These are phyloP conservation scores for Oostethus manadensis DNA, from an alignment of 2,113 vertebrate genomes.

Conservation along the genomic window DNA sequence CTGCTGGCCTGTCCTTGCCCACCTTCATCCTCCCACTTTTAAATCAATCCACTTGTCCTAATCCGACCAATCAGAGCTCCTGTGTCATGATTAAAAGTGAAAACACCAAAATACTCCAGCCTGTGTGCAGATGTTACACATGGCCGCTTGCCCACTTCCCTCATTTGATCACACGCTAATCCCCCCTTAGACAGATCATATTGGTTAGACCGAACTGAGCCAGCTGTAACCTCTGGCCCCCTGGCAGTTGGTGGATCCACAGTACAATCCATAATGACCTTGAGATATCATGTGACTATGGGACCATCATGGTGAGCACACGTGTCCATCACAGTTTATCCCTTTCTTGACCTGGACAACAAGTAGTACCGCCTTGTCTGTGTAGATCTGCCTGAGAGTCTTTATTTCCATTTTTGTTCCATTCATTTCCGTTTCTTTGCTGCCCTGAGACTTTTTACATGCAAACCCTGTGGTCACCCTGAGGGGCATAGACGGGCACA, in stretches of 20 bases:
- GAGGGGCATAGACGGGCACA: no score
- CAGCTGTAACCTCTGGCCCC: conserved; percentile 13
- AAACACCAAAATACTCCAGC: not conserved
- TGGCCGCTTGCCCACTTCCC: conserved; percentile 11
- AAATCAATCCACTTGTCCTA: conserved; percentile 22
- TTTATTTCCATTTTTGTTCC: conserved; percentile 62
- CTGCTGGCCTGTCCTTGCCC: not conserved
- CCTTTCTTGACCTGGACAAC: conserved; percentile 32
- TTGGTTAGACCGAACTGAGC: not conserved
- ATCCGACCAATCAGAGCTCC: conserved; percentile 47
- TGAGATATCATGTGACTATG: not conserved
- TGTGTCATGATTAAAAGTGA: conserved; percentile 12
- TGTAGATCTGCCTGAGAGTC: conserved; percentile 59
- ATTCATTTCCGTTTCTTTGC: conserved; percentile 57
- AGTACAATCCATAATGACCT: conserved; percentile 5
- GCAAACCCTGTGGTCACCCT: not conserved
- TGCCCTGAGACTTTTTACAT: conserved; percentile 36
- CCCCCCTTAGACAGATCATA: not conserved
- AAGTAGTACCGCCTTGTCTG: conserved; percentile 58
- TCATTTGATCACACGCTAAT: conserved; percentile 4
- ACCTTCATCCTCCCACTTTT: not conserved
- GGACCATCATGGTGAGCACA: not conserved
- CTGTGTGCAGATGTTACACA: conserved; percentile 10
- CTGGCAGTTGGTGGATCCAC: not conserved
- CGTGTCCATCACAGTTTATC: conserved; percentile 20